These are phyloP conservation scores for Vultur gryphus DNA, from an alignment of 2,797 vertebrate species.

Conservation along the genomic window DNA sequence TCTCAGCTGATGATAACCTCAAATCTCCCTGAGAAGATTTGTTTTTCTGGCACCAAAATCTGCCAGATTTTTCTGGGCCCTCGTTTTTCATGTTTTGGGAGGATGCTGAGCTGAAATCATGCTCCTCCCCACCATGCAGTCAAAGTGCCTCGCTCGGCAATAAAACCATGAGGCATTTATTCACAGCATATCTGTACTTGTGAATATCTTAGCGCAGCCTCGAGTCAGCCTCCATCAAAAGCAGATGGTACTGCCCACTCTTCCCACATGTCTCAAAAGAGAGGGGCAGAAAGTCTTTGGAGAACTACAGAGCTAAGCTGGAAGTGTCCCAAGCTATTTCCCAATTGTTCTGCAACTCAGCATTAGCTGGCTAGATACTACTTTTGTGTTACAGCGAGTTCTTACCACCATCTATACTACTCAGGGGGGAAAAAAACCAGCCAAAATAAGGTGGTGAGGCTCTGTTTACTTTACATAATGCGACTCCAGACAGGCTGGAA, in stretches of 20 bases:
- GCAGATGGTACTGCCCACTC: conserved; percentile 67
- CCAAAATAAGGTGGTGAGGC: not conserved
- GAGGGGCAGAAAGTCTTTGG: conserved; percentile 39
- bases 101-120: not conserved
- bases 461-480: not conserved
- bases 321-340: conserved; percentile 42
- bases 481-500: not conserved
- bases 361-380: not conserved
- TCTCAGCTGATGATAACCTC: not conserved
- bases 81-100: conserved; percentile 11
- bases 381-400: not conserved
- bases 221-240: conserved; percentile 35
- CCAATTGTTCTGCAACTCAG: conserved; percentile 18
- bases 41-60: conserved; percentile 2
- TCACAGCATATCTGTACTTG: conserved; percentile 30
- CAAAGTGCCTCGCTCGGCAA: not conserved
- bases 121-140: not conserved
- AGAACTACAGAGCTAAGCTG: conserved; percentile 25
- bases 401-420: not conserved
- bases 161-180: conserved; percentile 40
- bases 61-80: conserved; percentile 1
- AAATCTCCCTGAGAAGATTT: not conserved
- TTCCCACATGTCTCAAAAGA: conserved; percentile 45
- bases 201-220: conserved; percentile 38
- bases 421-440: not conserved